Conservation (phyloP, 2,888 invertebrate genomes). For the Drosophila nigritarsus region DNA sequence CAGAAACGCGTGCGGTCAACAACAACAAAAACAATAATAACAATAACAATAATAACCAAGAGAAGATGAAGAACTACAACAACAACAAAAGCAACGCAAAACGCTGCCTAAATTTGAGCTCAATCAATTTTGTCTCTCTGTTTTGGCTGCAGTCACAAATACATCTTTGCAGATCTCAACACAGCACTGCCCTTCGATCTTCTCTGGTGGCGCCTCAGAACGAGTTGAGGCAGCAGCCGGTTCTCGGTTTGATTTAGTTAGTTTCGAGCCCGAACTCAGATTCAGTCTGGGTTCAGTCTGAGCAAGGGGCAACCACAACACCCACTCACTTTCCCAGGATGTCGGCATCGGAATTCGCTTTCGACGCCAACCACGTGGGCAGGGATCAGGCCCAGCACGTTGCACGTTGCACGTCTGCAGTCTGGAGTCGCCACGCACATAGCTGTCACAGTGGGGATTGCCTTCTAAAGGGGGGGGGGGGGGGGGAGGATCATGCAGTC, state of each 20-base stretch:
- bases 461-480: neutral
- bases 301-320: slow-evolving; percentile 4
- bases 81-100: slow-evolving; percentile 34
- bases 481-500: slow-evolving; percentile 58
- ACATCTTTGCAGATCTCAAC: slow-evolving; percentile 8
- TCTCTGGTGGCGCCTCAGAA: slow-evolving; percentile 62
- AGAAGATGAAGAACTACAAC: slow-evolving; percentile 35
- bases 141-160: slow-evolving; percentile 21
- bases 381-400: slow-evolving; percentile 28
- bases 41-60: slow-evolving; percentile 22
- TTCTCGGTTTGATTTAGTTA: slow-evolving; percentile 71
- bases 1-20: slow-evolving; percentile 76
- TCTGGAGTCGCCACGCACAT: slow-evolving; percentile 36
- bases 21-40: slow-evolving; percentile 52
- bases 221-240: slow-evolving; percentile 61
- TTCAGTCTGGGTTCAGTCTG: slow-evolving; percentile 20
- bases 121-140: slow-evolving; percentile 50
- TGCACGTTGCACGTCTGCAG: neutral
- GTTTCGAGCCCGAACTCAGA: slow-evolving; percentile 9
- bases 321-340: slow-evolving; percentile 76
- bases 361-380: slow-evolving; percentile 64
- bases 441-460: slow-evolving; percentile 23
- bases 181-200: neutral
- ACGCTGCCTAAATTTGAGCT: slow-evolving; percentile 58
- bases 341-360: slow-evolving; percentile 65